Base-by-base conservation (phyloP, 2,888 invertebrate species). In the Agrotis ipsilon region DNA sequence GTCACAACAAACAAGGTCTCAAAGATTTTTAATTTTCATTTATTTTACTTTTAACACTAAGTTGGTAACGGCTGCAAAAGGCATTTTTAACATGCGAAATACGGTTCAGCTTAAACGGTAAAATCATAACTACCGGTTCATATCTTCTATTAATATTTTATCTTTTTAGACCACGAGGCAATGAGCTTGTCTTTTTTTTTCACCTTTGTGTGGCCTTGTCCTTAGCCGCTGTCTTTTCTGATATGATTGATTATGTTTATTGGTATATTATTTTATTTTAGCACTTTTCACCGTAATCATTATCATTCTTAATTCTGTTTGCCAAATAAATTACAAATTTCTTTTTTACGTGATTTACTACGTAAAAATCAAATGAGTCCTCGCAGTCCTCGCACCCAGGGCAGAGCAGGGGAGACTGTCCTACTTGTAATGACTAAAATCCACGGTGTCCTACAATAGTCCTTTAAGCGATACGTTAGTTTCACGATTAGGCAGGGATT, bases 1-100 rank as follows among this genome's bases (percentile, higher is more conserved):
- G 55, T 75, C 24, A 60, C 7, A 21, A 57, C 55, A 66, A n/a
- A 48, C 58, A 73, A 73, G 55, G 60, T 24, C 54, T 24, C 39
- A 5, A 49, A 39, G n/a, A 57, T 43, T 0, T 19, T 14, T 32
- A n/a, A n/a, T n/a, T 45, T 32, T 49, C 13, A 13, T 14, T 45
- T 18, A 48, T 14, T 46, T n/a, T 9, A n/a, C n/a, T 52, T n/a
- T 39, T 39, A 39, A 9, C n/a, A 19, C 11, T 60, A 7, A 1
- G 14, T 7, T 5, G n/a, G 14, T 46, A 39, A 5, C 21, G 14
- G 11, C 39, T 32, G 5, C 32, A 58, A 39, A 57, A 21, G 3
- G 13, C 13, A 0, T 32, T 18, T 21, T 4, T 32, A 39, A 14
- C 57, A 39, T 62, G 4, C 18, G 3, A 9, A 62, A 55, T 18